These are phyloP conservation scores for Pardosa pseudoannulata DNA, from an alignment of 2,888 invertebrate genomes.

Conservation along the genomic window DNA sequence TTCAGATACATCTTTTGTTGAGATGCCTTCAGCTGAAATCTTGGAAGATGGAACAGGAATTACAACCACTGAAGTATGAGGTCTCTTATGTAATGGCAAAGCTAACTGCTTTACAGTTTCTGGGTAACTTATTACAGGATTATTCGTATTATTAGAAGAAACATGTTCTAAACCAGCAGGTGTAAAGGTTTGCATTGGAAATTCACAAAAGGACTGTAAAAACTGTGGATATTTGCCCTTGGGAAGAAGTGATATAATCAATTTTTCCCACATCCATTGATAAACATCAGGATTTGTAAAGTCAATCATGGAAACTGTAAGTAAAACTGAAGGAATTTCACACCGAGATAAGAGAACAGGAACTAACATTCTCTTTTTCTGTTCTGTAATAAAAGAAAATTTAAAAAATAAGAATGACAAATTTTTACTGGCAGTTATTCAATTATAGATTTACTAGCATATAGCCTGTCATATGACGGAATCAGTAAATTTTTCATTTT, in stretches of 20 bases:
- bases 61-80: too few species aligned
- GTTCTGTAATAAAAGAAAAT: constrained; percentile 37
- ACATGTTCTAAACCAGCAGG: not conserved
- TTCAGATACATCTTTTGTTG: not conserved
- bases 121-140: constrained; percentile 39
- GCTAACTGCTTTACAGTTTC: not conserved
- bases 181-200: not conserved
- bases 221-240: not conserved
- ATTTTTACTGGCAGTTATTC: too few species aligned
- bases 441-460: too few species aligned
- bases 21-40: not conserved
- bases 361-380: constrained; percentile 46
- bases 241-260: constrained; percentile 33
- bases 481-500: too few species aligned
- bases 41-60: not conserved
- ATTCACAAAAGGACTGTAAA: not conserved
- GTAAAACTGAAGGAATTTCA: constrained; percentile 44
- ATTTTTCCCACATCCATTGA: constrained; percentile 59
- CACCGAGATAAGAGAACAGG: constrained; percentile 53
- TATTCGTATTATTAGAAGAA: not conserved
- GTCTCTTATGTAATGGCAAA: too few species aligned
- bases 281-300: constrained; percentile 54
- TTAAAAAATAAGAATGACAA: too few species aligned
- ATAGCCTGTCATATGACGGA: too few species aligned
- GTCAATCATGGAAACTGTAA: constrained; percentile 62